Conservation (phyloP, 1,140 invertebrate species). For the Zaprionus camerounensis region DNA sequence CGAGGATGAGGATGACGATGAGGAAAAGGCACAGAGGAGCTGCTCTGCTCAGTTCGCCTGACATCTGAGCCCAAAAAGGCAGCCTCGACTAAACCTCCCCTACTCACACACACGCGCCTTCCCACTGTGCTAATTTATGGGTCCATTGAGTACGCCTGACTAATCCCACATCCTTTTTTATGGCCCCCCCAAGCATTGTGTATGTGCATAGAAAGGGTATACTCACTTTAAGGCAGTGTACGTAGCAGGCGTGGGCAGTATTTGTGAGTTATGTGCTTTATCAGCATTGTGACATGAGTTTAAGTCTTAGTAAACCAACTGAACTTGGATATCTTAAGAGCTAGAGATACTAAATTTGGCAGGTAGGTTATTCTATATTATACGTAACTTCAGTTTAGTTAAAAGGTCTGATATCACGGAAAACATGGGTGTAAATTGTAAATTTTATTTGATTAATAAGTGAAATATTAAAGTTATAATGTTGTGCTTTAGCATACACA, state of each 20-base stretch:
- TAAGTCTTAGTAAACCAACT: not conserved
- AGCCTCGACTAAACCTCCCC: not conserved
- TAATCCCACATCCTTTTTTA: slow-evolving; percentile 37
- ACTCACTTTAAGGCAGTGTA: not conserved
- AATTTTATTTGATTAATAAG: too few relatives aligned
- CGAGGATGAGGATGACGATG: not conserved
- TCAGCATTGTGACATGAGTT: not conserved
- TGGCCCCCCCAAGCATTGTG: not conserved
- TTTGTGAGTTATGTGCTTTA: not conserved
- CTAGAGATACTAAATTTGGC: not conserved
- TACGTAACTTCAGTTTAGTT: not conserved
- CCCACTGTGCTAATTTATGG: slow-evolving; percentile 52
- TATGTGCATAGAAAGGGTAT: not conserved
- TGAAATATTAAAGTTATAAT: too few relatives aligned
- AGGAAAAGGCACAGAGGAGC: not conserved
- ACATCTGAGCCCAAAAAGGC: not conserved
- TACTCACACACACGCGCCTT: slow-evolving; percentile 2
- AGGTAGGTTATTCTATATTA: not conserved
- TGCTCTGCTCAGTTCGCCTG: not conserved
- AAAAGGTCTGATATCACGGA: too few relatives aligned
- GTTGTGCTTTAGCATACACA: too few relatives aligned
- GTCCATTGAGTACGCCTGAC: slow-evolving; percentile 15
- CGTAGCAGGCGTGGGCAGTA: not conserved
- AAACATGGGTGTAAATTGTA: too few relatives aligned
- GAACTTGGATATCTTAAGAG: not conserved